A percentile compares a stretch with the other conserved stretches of the same genome.
Evolutionary conservation across 1,140 invertebrate genomes (phyloP).

Genomic region (Brachionus koreanus): DNA sequence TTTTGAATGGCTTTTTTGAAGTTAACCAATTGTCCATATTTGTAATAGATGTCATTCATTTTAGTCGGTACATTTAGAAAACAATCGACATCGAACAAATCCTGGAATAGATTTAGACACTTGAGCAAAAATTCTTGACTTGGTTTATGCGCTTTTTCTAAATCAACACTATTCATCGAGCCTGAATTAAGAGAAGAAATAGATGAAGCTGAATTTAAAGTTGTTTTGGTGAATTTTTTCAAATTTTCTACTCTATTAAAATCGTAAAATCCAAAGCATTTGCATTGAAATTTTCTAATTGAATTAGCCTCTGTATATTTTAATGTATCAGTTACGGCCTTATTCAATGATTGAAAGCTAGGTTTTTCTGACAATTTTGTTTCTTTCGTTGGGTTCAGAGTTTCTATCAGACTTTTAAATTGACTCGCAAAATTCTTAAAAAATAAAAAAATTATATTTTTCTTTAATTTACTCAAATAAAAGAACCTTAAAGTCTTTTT

Average conservation of each 20-base stretch:
- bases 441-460: neutral
- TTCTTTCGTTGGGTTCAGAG: neutral
- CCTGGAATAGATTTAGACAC: slow-evolving; percentile 14
- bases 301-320: neutral
- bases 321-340: neutral
- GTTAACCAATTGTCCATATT: slow-evolving; percentile 30
- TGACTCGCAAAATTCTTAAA: neutral
- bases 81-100: slow-evolving; percentile 43
- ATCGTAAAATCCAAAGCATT: slow-evolving; percentile 16
- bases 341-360: neutral
- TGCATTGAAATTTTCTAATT: slow-evolving; percentile 33
- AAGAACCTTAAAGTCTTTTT: slow-evolving; percentile 10
- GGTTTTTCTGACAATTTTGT: neutral
- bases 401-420: slow-evolving; percentile 24
- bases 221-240: neutral
- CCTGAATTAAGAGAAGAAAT: neutral
- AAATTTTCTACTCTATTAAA: slow-evolving; percentile 10
- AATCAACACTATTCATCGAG: neutral
- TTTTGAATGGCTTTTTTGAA: slow-evolving; percentile 40
- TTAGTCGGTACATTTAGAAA: slow-evolving; percentile 33
- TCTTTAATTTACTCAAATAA: neutral
- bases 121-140: slow-evolving; percentile 30
- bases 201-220: neutral
- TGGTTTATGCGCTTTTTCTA: neutral
- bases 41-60: slow-evolving; percentile 43